A percentile compares a stretch with the other conserved stretches of the same genome.
These are phyloP conservation scores for Amphibalanus amphitrite DNA, from an alignment of 1,140 invertebrate species.

Conservation along the genomic window DNA sequence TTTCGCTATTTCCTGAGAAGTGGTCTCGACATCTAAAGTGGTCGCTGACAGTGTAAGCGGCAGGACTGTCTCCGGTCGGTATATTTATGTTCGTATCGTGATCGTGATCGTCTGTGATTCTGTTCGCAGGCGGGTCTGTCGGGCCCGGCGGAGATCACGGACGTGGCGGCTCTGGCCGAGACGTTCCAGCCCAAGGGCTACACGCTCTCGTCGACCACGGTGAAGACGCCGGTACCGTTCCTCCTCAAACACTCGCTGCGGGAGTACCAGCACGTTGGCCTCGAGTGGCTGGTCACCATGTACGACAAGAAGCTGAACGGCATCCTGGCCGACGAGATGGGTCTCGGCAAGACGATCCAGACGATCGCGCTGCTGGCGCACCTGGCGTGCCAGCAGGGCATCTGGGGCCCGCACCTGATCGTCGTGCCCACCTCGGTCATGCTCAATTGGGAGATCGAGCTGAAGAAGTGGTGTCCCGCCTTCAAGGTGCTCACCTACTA, in stretches of 20 bases:
- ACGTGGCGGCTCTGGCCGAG: constrained; percentile 85
- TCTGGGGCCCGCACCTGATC: constrained; percentile 98
- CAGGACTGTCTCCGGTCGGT: too few species aligned
- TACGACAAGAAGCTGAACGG: constrained; percentile 90
- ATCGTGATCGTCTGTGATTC: too few species aligned
- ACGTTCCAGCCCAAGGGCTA: constrained; percentile 96
- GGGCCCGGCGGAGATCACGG: constrained; percentile 32
- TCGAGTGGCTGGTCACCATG: constrained; percentile 98
- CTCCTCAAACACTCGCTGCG: constrained; percentile 78
- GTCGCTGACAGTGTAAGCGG: too few species aligned
- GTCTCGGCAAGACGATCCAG: constrained; percentile 94
- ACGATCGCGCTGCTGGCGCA: constrained; percentile 95
- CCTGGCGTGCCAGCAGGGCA: constrained; percentile 80
- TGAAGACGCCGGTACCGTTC: constrained; percentile 85
- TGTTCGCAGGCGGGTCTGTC: not conserved
- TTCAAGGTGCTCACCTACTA: constrained; percentile 99
- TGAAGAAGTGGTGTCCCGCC: constrained; percentile 99
- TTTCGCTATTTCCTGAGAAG: too few species aligned
- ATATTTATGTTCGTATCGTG: too few species aligned
- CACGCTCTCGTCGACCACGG: constrained; percentile 76
- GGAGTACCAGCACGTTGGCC: constrained; percentile 96
- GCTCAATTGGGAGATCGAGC: constrained; percentile 99
- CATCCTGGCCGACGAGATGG: constrained; percentile 45
- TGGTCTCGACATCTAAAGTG: too few species aligned
- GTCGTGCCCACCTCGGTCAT: constrained; percentile 99